Conservation (phyloP, 1,140 invertebrate genomes). For the Microplitis mediator region DNA sequence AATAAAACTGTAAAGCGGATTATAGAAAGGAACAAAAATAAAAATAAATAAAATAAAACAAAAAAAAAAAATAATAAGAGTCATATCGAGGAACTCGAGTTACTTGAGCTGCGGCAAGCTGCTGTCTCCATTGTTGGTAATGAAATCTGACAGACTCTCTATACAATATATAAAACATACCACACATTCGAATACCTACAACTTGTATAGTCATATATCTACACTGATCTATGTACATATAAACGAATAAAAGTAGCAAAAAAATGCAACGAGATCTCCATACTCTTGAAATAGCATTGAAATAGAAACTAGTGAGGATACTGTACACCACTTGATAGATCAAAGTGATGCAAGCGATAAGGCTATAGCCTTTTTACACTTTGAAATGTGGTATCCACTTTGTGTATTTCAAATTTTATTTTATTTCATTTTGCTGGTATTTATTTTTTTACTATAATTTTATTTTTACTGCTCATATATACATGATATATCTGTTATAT, state of each 20-base stretch:
- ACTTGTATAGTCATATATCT: background rate
- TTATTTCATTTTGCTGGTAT: background rate
- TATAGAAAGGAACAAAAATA: too few relatives aligned
- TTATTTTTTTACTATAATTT: too few relatives aligned
- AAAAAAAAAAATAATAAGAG: too few relatives aligned
- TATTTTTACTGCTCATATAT: background rate
- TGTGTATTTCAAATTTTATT: background rate
- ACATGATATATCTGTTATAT: background rate
- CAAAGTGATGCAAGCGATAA: background rate
- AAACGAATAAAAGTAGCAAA: background rate
- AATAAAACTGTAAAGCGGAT: too few relatives aligned
- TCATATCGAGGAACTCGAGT: too few relatives aligned
- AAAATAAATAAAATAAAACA: too few relatives aligned
- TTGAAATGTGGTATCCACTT: too few relatives aligned
- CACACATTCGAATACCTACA: too few relatives aligned
- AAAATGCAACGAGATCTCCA: background rate
- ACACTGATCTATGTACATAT: background rate
- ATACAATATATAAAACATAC: background rate
- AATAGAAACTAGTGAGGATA: background rate
- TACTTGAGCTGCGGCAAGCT: too few relatives aligned
- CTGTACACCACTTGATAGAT: constrained; percentile 1
- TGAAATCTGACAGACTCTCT: background rate
- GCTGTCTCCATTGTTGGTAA: background rate
- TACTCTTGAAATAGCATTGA: background rate
- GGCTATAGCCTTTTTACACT: background rate